Conservation (phyloP, 2,113 vertebrate species). For the Mesembrinibis cayennensis region DNA sequence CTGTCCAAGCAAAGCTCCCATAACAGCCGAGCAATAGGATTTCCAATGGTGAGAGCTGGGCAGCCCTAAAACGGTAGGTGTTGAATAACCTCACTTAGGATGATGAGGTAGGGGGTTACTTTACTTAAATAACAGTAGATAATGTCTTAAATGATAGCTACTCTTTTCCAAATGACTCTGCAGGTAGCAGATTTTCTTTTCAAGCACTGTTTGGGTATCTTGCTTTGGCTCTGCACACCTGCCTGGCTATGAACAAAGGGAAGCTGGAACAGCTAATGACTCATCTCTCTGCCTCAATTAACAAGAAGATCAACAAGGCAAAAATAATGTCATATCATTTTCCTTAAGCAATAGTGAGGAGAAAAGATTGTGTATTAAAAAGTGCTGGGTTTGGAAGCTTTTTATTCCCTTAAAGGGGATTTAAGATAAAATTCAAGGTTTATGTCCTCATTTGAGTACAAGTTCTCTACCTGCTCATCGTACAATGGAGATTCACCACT, state of each 20-base stretch:
- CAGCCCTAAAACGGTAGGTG: neutral
- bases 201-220: neutral
- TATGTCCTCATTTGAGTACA: neutral
- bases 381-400: neutral
- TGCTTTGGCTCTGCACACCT: neutral
- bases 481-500: neutral
- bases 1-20: neutral
- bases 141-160: neutral
- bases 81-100: neutral
- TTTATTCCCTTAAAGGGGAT: neutral
- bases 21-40: neutral
- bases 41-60: neutral
- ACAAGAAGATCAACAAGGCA: neutral
- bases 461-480: neutral
- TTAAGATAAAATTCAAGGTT: neutral
- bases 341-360: neutral
- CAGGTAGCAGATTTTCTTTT: neutral
- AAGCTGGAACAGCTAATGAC: neutral
- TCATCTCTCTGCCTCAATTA: neutral
- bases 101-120: neutral
- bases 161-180: neutral
- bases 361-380: neutral
- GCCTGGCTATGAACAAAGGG: neutral
- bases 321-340: neutral
- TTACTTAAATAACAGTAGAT: neutral